Evolutionary conservation across 2,113 vertebrate species (phyloP).

Genomic region (human): DNA sequence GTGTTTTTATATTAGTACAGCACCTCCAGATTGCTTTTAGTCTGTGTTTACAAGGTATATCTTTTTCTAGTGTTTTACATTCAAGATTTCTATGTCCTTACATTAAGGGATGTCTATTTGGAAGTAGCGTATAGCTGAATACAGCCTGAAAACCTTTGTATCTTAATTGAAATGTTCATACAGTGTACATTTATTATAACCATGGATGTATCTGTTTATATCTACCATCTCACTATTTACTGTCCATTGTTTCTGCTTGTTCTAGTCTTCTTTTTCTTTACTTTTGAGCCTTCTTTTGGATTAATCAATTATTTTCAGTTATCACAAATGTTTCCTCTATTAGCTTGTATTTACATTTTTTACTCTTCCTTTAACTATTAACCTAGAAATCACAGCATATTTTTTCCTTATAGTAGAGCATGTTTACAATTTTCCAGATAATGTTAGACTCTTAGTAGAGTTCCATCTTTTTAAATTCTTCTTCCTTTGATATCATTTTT

Average conservation of each 20-base stretch:
- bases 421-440: background rate
- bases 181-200: background rate
- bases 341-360: background rate
- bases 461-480: background rate
- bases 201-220: background rate
- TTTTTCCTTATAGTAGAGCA: background rate
- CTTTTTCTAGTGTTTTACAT: background rate
- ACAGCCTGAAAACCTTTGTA: background rate
- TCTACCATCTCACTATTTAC: background rate
- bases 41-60: background rate
- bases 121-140: background rate
- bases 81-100: background rate
- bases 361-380: background rate
- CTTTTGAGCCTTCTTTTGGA: background rate
- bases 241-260: background rate
- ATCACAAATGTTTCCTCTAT: background rate
- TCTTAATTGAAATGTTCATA: conserved; percentile 19
- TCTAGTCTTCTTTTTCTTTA: background rate
- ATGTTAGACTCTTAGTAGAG: background rate
- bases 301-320: background rate
- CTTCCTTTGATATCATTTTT: background rate
- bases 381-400: background rate
- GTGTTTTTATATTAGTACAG: background rate
- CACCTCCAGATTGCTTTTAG: background rate
- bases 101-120: background rate